These are phyloP conservation scores for Petrocephalus sullivani DNA, from an alignment of 2,797 vertebrate species.

Conservation along the genomic window DNA sequence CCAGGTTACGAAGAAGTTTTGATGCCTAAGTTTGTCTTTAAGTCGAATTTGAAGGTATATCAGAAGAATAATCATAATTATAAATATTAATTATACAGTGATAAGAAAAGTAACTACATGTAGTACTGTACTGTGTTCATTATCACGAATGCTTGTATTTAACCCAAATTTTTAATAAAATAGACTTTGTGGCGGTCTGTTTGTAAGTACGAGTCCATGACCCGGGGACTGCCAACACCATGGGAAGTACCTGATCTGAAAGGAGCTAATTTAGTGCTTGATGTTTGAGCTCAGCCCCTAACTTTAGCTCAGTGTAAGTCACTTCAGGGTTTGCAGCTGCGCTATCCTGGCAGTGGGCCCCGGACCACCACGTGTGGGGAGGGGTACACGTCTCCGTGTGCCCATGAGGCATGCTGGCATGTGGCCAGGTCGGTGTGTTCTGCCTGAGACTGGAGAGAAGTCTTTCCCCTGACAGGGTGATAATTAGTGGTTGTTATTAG, in stretches of 20 bases:
- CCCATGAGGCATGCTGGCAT: not conserved
- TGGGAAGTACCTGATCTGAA: not conserved
- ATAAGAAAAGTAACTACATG: not conserved
- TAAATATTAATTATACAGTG: not conserved
- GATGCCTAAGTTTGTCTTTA: not conserved
- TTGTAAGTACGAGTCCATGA: not conserved
- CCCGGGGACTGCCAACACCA: not conserved
- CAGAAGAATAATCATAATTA: not conserved
- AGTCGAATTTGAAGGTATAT: not conserved
- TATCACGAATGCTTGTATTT: not conserved
- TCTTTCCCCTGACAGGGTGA: not conserved
- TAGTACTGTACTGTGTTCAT: not conserved
- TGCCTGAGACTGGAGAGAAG: not conserved
- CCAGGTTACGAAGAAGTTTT: not conserved
- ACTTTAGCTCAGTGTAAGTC: not conserved
- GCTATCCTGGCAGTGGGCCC: not conserved
- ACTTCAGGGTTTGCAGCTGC: not conserved
- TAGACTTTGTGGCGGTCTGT: not conserved
- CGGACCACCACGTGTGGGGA: not conserved
- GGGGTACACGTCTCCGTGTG: not conserved
- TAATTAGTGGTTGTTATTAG: not conserved
- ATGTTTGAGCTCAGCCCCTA: not conserved
- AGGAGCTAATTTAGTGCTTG: not conserved
- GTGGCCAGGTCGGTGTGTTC: not conserved
- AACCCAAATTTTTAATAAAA: not conserved